A percentile compares a stretch with the other conserved stretches of the same genome.
Evolutionary conservation across 2,888 invertebrate species (phyloP).

Genomic region (Spisula subtruncata): DNA sequence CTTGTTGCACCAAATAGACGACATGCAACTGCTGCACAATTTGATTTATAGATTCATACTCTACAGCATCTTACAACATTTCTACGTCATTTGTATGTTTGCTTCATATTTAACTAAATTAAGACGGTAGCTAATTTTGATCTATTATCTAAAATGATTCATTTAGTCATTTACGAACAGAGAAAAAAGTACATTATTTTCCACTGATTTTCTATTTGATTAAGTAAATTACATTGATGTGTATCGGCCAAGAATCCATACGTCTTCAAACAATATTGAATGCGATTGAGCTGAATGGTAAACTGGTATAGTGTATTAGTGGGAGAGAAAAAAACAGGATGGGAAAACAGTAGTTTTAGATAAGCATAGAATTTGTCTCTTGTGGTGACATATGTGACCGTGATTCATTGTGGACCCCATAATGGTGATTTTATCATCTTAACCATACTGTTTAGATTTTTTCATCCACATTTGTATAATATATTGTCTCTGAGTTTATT

Average conservation of each 20-base stretch:
- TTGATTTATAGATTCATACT: not conserved
- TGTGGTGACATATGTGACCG: conserved; percentile 31
- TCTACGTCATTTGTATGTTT: not conserved
- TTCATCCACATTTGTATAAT: not conserved
- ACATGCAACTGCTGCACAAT: not conserved
- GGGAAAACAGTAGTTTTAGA: conserved; percentile 17
- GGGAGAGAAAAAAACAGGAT: conserved; percentile 14
- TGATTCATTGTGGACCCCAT: conserved; percentile 25
- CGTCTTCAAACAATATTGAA: conserved; percentile 40
- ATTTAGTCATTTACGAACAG: conserved; percentile 8
- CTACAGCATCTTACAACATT: not conserved
- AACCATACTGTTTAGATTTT: not conserved
- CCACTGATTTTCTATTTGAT: conserved; percentile 32
- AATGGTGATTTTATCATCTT: conserved; percentile 7
- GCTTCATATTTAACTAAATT: not conserved
- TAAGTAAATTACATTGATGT: conserved; percentile 43
- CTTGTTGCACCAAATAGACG: too few species aligned
- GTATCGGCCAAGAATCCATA: conserved; percentile 39
- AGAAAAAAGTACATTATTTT: conserved; percentile 27
- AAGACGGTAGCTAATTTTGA: not conserved
- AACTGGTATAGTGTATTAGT: conserved; percentile 12
- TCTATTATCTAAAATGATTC: conserved; percentile 25
- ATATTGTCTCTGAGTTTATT: too few species aligned
- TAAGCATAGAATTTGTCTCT: conserved; percentile 38
- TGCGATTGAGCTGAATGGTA: conserved; percentile 28